Conservation (phyloP, 2,888 invertebrate genomes). For the Cephus runcator region DNA sequence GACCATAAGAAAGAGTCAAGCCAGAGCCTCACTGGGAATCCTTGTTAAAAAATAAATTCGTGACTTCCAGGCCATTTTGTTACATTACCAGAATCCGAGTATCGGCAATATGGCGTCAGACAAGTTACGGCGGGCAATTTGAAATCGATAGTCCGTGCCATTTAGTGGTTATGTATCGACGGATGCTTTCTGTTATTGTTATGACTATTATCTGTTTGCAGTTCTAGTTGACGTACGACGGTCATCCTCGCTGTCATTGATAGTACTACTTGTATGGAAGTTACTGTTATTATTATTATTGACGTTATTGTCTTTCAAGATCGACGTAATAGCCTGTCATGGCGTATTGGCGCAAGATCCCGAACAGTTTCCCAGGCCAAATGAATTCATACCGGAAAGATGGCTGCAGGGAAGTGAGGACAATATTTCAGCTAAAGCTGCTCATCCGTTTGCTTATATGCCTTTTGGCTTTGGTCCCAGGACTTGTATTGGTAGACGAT, state of each 20-base stretch:
- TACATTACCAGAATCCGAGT: no score
- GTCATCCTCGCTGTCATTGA: neutral
- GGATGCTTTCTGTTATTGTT: neutral
- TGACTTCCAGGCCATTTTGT: no score
- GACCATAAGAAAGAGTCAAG: no score
- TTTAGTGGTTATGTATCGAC: neutral
- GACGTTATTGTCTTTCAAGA: conserved; percentile 31
- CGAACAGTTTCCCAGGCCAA: conserved; percentile 70
- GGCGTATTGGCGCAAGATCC: conserved; percentile 48
- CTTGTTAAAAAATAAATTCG: no score
- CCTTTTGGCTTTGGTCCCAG: conserved; percentile 79
- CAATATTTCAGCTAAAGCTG: conserved; percentile 60
- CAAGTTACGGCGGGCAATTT: neutral
- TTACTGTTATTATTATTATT: neutral
- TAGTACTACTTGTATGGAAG: neutral
- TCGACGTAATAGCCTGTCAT: conserved; percentile 48
- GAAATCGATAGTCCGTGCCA: neutral
- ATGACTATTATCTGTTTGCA: neutral
- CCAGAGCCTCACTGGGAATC: no score
- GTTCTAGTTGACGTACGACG: neutral
- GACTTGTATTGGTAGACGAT: conserved; percentile 76
- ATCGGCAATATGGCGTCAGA: no score
- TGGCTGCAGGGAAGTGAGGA: conserved; percentile 73
- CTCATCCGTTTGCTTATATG: conserved; percentile 72
- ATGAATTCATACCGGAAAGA: conserved; percentile 74